Base-by-base conservation (phyloP, 2,888 invertebrate species). In the Pterostichus niger region DNA sequence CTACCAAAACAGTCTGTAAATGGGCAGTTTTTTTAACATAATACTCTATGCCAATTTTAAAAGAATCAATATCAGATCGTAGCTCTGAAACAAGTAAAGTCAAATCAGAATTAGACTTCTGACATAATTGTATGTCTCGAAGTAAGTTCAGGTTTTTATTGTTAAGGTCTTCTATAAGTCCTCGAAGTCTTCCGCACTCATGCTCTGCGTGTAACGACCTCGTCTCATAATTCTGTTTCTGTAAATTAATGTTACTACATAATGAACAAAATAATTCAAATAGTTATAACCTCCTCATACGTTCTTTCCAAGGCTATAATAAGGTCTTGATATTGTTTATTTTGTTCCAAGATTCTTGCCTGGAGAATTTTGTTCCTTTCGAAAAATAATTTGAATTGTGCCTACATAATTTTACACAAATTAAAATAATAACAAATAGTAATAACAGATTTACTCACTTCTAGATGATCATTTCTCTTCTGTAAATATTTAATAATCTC, bases 41-140 rank as follows among this genome's bases (percentile, higher is more conserved):
- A 49, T 79, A 79, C n/a, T 79, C 44, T 11, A 59, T 79, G 9
- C 77, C 77, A 17, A 56, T 35, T 35, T 35, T 33, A 2, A 77
- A 13, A 11, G 33, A 13, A 7, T 59, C 40, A 17, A 77, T 40
- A 44, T 77, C 77, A n/a, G 33, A 31, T 33, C 52, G n/a, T 35
- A 54, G 13, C 54, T 15, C 56, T n/a, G 11, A 9, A 17, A 56
- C 10, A 15, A 15, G 5, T 13, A 17, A 56, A 17, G 33, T 64
- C 33, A 64, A 64, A n/a, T 64, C 64, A 9, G 40, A n/a, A 40
- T 64, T 64, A 5, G 33, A 6, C 40, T 64, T 64, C 9, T 64
- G n/a, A 31, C 35, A n/a, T 6, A 13, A n/a, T 13, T 64, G 31
- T 13, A 64, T 13, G 11, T 64, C 64, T 5, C n/a, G 6, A 6